Percentiles rank a stretch among this genome's conserved stretches.
Conservation (phyloP, 2,113 vertebrate species). For the Harpagus bidentatus region DNA sequence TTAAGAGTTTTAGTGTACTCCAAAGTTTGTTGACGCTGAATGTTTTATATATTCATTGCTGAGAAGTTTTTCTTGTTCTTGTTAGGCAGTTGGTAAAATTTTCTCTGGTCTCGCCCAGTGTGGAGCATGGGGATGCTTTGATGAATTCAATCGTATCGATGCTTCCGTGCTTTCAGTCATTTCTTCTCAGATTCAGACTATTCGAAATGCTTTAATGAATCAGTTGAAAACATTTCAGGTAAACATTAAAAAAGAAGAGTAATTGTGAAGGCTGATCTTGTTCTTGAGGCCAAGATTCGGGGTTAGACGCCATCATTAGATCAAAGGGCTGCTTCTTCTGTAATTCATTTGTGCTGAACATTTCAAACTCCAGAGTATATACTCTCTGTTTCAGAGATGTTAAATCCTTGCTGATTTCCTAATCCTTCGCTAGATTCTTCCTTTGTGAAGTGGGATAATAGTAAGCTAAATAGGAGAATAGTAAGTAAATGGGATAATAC, state of each 20-base stretch:
- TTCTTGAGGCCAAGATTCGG: neutral
- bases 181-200: conserved; percentile 95
- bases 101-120: conserved; percentile 94
- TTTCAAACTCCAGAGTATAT: neutral
- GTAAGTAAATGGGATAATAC: neutral
- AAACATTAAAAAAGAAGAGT: neutral
- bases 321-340: neutral
- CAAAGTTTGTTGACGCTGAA: neutral
- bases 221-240: conserved; percentile 86
- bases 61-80: neutral
- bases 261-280: neutral
- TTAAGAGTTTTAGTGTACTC: neutral
- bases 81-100: conserved; percentile 92
- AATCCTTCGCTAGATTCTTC: neutral
- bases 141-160: conserved; percentile 96
- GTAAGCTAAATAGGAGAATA: neutral
- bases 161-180: conserved; percentile 97
- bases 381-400: neutral
- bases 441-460: neutral
- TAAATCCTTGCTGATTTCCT: neutral
- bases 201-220: conserved; percentile 90
- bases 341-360: neutral
- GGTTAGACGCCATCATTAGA: neutral
- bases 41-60: neutral
- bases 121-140: conserved; percentile 97